phyloP scores from a whole-genome alignment of 2,113 vertebrate genomes.

The Festucalex cinctus region DNA sequence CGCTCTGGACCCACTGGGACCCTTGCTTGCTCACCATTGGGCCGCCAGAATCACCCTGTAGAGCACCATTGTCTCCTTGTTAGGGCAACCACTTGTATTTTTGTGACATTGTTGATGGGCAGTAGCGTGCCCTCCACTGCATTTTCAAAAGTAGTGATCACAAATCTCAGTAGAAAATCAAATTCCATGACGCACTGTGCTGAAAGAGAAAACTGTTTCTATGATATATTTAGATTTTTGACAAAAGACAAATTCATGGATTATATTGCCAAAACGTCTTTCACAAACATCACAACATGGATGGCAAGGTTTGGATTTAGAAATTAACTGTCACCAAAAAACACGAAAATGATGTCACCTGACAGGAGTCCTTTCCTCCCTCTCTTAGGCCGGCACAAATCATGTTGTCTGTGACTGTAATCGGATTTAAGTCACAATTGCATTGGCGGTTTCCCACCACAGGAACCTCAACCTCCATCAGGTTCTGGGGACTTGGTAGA shows the following conservation, averaged over 20 bases:
- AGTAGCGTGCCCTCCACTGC: no score
- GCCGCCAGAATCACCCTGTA: slow-evolving; percentile 46
- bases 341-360: slow-evolving; percentile 9
- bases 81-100: background rate
- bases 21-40: slow-evolving; percentile 70
- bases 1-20: slow-evolving; percentile 74
- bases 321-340: no score
- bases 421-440: background rate
- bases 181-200: no score
- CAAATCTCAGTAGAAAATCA: no score
- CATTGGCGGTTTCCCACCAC: background rate
- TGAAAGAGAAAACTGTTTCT: no score
- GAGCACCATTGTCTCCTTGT: background rate
- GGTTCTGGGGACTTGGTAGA: background rate
- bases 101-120: no score
- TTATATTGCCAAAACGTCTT: no score
- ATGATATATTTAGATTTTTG: no score
- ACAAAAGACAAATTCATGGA: no score
- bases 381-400: slow-evolving; percentile 66
- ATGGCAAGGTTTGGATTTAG: no score
- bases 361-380: slow-evolving; percentile 70
- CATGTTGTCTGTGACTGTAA: slow-evolving; percentile 65
- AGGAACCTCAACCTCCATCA: slow-evolving; percentile 2
- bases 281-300: no score
- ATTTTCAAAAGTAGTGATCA: no score